Evolutionary conservation across 1,140 invertebrate species (phyloP), one percentile per base, ranked within the genome.

Genomic region (Dryas iulia): DNA sequence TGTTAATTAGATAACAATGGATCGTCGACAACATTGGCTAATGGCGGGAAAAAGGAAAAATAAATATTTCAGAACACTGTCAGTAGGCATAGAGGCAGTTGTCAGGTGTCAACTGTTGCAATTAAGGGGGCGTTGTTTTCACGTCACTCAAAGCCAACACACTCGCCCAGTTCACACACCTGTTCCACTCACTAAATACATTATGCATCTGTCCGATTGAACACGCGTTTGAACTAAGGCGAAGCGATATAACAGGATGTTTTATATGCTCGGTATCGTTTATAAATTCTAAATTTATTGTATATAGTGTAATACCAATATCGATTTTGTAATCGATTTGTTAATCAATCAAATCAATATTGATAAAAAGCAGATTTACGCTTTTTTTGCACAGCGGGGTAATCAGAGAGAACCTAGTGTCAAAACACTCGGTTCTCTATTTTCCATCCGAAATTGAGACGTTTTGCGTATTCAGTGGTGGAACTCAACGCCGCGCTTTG

Each of bases 131-230:
- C 68, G 76, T 59, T 58, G 54, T 74, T 62, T 66, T 12, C 52
- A 69, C 69, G 82, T 80, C 82, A 78, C 69, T 82, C 76, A 82
- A 39, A 74, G 76, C 77, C 28, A 71, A 54, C 67, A 54, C 67
- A 83, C 79, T 82, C 68, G 79, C 28, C 54, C n/a, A 57, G 54
- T 80, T 83, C 82, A 69, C 82, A 83, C 81, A 82, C 79, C 81
- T 83, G 81, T 83, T 76, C 69, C 62, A 72, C 66, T 35, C 52
- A 71, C 77, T 68, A 72, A 76, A 81, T 77, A 76, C 70, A 81
- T 78, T 76, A 74, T 78, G 70, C 77, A 79, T 78, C 74, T 77
- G 77, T 73, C 70, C 21, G 56, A 59, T 54, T 47, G 7, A 47
- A 69, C 54, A 54, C 59, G 59, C 47, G 28, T 54, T 53, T 31